Percentiles rank a stretch among this genome's conserved stretches.
Conservation (phyloP, 1,140 invertebrate species). For the Theocolax elegans region DNA sequence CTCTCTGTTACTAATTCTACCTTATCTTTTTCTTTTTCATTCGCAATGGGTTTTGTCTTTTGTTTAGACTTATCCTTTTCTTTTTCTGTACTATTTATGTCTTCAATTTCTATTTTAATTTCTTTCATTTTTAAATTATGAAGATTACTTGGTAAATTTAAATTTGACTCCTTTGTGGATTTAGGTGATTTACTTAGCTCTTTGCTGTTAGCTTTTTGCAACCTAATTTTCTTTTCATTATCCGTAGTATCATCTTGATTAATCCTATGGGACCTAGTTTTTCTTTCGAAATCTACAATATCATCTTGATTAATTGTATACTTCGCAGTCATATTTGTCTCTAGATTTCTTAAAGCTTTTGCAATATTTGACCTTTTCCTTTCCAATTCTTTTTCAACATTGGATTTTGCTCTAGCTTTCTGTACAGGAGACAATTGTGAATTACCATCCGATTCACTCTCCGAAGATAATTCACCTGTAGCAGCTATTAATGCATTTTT, state of each 20-base stretch:
- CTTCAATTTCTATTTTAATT: too few species aligned
- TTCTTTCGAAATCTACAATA: conserved; percentile 23
- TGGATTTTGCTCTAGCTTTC: conserved; percentile 59
- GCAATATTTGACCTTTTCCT: conserved; percentile 48
- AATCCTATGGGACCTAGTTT: conserved; percentile 13
- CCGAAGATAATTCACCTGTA: conserved; percentile 57
- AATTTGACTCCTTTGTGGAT: too few species aligned
- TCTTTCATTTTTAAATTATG: too few species aligned
- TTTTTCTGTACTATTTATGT: too few species aligned
- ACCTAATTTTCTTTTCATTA: neutral
- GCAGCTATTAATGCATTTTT: conserved; percentile 61
- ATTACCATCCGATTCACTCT: conserved; percentile 60
- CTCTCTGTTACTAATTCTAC: too few species aligned
- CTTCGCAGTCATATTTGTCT: conserved; percentile 49
- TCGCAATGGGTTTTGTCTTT: too few species aligned
- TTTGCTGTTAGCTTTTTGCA: too few species aligned
- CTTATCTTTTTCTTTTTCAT: too few species aligned
- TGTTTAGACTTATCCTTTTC: too few species aligned
- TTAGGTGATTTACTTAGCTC: too few species aligned
- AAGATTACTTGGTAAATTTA: too few species aligned
- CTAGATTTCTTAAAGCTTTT: conserved; percentile 53
- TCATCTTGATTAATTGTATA: conserved; percentile 31
- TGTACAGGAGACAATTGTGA: conserved; percentile 61
- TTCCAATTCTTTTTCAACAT: conserved; percentile 56
- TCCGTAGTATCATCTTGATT: neutral